Base-by-base conservation (phyloP, 2,888 invertebrate genomes). In the Drosophila falleni region DNA sequence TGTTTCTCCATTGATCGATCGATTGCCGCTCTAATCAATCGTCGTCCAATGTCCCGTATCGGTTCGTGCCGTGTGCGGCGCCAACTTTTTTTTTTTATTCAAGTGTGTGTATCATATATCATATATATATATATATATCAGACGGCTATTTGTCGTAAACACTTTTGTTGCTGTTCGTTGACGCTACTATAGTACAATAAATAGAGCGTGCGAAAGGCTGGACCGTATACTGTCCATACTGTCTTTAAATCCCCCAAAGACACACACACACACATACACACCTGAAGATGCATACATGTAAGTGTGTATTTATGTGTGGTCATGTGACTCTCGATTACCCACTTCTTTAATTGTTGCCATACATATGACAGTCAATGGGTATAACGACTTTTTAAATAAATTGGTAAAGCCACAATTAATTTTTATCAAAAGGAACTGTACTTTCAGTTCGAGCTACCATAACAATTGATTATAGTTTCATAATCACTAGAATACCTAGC, bases 131-230 rank as follows among this genome's bases (percentile, higher is more conserved):
- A n/a, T n/a, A n/a, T n/a, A n/a, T 64, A 54, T 50, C 69, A 29
- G 67, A 10, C 56, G 70, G 60, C 62, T 56, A 62, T 66, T 66
- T 81, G 69, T 75, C 55, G 49, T 56, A 69, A 81, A 71, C 47
- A 26, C 42, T 61, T 61, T 51, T 60, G 49, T 33, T 49, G 67
- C 13, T 16, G 19, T 35, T 58, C 80, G 67, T 81, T 71, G 78
- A 79, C 78, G 41, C 61, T 64, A 74, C 56, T 53, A 23, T 23
- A 23, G 23, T 23, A 69, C 71, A 37, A 37, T 37, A 37, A 37
- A 80, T 84, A 75, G 85, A 87, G 84, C 75, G 78, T 81, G 84
- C 71, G 77, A 84, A 74, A 65, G 78, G 71, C 78, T 78, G 66
- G 66, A 77, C 61, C 63, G 61, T 15, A n/a, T n/a, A n/a, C n/a